A percentile compares a stretch with the other conserved stretches of the same genome.
phyloP scores from a whole-genome alignment of 2,888 invertebrate species.

The Pyralis farinalis region DNA sequence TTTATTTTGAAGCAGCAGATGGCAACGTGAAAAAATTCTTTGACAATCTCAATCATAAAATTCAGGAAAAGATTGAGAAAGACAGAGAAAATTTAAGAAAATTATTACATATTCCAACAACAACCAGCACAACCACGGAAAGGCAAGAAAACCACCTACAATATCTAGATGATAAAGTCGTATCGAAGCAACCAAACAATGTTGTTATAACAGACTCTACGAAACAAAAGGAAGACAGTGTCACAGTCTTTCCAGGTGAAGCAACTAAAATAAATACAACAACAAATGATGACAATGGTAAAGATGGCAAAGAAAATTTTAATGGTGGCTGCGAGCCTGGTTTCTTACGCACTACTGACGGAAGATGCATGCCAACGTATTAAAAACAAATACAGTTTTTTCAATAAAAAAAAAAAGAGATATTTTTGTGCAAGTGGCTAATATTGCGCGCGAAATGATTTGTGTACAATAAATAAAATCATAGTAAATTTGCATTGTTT shows the following conservation, averaged over 20 bases:
- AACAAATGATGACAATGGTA: conserved; percentile 32
- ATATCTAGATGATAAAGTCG: too few relatives aligned
- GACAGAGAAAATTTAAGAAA: conserved; percentile 29
- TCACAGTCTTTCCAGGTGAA: not conserved
- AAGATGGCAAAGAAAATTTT: conserved; percentile 54
- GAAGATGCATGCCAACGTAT: conserved; percentile 52
- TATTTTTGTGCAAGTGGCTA: too few relatives aligned
- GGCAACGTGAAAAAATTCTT: not conserved
- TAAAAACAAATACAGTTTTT: too few relatives aligned
- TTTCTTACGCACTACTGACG: conserved; percentile 49
- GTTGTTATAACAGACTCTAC: not conserved
- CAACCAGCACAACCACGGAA: too few relatives aligned
- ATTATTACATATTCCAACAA: too few relatives aligned
- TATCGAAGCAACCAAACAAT: not conserved
- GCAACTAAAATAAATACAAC: conserved; percentile 3
- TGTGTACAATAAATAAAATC: too few relatives aligned
- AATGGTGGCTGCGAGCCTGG: conserved; percentile 47
- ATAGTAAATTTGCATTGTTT: too few relatives aligned
- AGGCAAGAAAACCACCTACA: too few relatives aligned
- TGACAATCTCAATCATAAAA: not conserved
- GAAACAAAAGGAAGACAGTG: not conserved
- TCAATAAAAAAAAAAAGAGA: too few relatives aligned
- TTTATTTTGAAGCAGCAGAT: not conserved
- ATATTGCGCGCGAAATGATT: too few relatives aligned
- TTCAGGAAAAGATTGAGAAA: conserved; percentile 31